Percentiles rank a stretch among this genome's conserved stretches.
Evolutionary conservation across 2,888 invertebrate genomes (phyloP).

Genomic region (Ormyrus pomaceus): DNA sequence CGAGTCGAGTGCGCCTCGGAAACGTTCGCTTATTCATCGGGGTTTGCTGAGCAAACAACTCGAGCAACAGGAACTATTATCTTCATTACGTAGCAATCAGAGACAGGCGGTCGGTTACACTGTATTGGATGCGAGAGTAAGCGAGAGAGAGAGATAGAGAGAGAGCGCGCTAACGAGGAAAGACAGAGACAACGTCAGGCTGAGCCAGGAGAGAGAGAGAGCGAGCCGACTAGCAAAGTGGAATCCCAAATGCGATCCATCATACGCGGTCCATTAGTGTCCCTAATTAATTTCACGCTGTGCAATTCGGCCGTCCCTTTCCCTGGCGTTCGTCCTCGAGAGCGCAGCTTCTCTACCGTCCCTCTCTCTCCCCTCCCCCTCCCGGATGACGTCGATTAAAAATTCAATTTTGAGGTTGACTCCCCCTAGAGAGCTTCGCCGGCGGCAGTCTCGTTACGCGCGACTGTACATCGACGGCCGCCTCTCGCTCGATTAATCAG

Average conservation of each 20-base stretch:
- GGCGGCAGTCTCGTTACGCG: not conserved
- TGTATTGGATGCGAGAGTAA: conserved; percentile 4
- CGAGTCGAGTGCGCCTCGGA: not conserved
- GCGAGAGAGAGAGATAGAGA: not conserved
- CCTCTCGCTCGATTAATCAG: conserved; percentile 33
- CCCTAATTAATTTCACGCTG: conserved; percentile 55
- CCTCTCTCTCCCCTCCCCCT: not conserved
- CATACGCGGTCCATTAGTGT: conserved; percentile 55
- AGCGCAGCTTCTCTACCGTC: not conserved
- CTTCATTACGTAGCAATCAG: conserved; percentile 41
- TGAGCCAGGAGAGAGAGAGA: not conserved
- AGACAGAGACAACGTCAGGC: not conserved
- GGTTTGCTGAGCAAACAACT: conserved; percentile 19
- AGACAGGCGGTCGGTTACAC: conserved; percentile 24
- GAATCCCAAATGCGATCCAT: conserved; percentile 49
- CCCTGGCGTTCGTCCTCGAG: too few species aligned
- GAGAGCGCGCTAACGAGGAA: not conserved
- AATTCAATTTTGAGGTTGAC: conserved; percentile 47
- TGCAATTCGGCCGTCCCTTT: conserved; percentile 29
- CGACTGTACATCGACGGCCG: conserved; percentile 6
- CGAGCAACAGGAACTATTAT: conserved; percentile 37
- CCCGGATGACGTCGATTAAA: conserved; percentile 39
- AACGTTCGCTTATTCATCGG: conserved; percentile 9
- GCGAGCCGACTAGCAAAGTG: conserved; percentile 34
- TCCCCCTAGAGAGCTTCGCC: not conserved